Evolutionary conservation across 2,797 vertebrate species (phyloP).

Genomic region (Clarias fuscus): DNA sequence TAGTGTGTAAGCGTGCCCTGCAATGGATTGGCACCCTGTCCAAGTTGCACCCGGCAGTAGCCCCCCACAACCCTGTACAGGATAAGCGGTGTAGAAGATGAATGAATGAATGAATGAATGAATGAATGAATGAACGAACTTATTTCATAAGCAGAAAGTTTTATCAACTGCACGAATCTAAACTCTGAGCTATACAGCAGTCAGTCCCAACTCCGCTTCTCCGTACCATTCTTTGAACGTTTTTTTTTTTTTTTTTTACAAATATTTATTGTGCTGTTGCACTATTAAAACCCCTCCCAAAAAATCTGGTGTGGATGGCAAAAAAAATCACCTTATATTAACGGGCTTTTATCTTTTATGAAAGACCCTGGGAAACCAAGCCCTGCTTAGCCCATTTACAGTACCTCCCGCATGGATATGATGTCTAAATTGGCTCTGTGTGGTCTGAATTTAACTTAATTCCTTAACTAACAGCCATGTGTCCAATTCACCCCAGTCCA

Average conservation of each 20-base stretch:
- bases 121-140: neutral
- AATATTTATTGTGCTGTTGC: neutral
- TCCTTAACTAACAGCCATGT: constrained; percentile 21
- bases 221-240: neutral
- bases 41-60: too few relatives aligned
- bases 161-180: neutral
- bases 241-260: neutral
- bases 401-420: neutral
- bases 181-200: neutral
- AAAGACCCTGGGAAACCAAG: neutral
- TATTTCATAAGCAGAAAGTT: too few relatives aligned
- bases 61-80: too few relatives aligned
- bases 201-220: neutral
- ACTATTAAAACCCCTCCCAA: neutral
- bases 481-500: constrained; percentile 13
- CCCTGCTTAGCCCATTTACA: neutral
- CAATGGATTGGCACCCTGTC: too few relatives aligned
- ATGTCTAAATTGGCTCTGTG: constrained; percentile 16
- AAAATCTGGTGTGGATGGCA: neutral
- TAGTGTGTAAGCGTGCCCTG: too few relatives aligned
- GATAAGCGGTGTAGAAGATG: neutral
- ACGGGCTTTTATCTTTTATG: too few relatives aligned
- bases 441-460: constrained; percentile 8
- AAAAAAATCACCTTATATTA: neutral
- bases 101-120: neutral